Conservation (phyloP, 2,888 invertebrate species). For the Morpho deidamia region DNA sequence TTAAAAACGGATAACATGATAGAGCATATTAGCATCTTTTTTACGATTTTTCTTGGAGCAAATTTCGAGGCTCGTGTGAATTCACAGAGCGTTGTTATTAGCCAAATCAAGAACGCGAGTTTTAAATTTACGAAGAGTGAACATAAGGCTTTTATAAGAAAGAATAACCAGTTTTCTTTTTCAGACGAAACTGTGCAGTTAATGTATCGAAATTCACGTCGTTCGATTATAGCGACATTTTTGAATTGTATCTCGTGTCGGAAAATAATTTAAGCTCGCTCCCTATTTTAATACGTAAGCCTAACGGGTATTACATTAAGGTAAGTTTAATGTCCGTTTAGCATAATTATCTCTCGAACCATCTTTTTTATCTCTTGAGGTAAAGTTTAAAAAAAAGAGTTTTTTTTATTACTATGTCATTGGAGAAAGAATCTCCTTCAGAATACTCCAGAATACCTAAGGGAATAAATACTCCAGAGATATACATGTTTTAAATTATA, state of each 20-base stretch:
- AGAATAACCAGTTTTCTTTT: slow-evolving; percentile 4
- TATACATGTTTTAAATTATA: neutral
- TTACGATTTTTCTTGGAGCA: no score
- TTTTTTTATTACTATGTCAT: no score
- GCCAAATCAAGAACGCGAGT: no score
- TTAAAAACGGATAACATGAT: no score
- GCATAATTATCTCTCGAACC: no score
- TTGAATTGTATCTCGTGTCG: slow-evolving; percentile 41
- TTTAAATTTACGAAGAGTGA: no score
- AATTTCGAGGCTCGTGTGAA: no score
- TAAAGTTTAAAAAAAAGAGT: neutral
- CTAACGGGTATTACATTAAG: slow-evolving; percentile 45
- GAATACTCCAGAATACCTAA: no score
- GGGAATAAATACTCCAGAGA: neutral
- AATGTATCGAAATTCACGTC: slow-evolving; percentile 39
- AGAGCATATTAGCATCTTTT: no score
- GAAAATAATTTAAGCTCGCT: slow-evolving; percentile 40
- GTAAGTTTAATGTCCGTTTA: slow-evolving; percentile 28
- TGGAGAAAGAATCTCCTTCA: no score
- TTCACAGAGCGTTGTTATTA: no score
- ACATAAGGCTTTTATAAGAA: no score
- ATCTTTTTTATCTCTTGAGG: neutral
- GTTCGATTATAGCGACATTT: slow-evolving; percentile 36
- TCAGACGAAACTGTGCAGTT: slow-evolving; percentile 51
- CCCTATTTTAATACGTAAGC: slow-evolving; percentile 42